Evolutionary conservation across 1,140 invertebrate species (phyloP).

Genomic region (Mizuhopecten yessoensis): DNA sequence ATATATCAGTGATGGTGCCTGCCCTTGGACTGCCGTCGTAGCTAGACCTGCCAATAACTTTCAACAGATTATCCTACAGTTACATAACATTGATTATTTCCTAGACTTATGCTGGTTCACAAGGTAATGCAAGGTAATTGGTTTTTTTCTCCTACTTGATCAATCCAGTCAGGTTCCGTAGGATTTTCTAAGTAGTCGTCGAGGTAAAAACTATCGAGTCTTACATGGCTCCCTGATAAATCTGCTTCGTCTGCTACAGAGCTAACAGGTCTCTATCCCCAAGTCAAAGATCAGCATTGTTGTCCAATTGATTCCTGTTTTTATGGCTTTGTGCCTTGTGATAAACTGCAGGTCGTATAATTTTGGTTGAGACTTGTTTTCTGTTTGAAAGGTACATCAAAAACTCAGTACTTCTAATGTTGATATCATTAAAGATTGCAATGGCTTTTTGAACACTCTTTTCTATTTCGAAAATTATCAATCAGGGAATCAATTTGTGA

Average conservation of each 20-base stretch:
- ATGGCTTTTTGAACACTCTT: too few species aligned
- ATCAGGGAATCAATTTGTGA: neutral
- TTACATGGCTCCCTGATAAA: neutral
- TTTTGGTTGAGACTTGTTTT: too few species aligned
- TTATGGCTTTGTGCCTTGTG: neutral
- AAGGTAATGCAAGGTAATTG: slow-evolving; percentile 33
- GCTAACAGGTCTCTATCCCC: neutral
- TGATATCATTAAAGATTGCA: too few species aligned
- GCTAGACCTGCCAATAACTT: neutral
- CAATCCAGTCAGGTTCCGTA: slow-evolving; percentile 19
- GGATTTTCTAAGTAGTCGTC: neutral
- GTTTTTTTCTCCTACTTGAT: neutral
- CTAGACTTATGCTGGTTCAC: neutral
- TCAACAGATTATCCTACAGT: neutral
- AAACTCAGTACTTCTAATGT: neutral
- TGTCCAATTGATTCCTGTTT: neutral
- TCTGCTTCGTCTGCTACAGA: neutral
- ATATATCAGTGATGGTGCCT: neutral
- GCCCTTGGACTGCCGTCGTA: neutral
- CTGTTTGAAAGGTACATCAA: neutral
- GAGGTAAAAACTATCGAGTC: neutral
- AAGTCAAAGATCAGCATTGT: neutral
- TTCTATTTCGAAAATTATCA: neutral
- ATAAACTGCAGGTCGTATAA: too few species aligned
- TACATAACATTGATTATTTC: slow-evolving; percentile 25